Conservation (phyloP, 2,888 invertebrate species). For the Zaprionus obscuricornis region DNA sequence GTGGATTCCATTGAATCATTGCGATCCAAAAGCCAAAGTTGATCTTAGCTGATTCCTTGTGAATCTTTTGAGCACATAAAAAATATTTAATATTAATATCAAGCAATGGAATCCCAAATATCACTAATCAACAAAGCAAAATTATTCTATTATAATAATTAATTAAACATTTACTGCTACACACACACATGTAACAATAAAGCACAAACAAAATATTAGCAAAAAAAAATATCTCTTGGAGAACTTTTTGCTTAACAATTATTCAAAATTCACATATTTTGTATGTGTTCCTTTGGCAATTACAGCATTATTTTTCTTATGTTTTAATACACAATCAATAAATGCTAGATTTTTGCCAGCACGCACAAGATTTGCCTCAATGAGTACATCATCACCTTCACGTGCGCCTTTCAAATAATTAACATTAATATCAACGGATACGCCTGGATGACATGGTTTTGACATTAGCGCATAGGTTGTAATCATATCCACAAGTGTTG, state of each 20-base stretch:
- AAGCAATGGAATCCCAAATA: slow-evolving; percentile 16
- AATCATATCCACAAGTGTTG: slow-evolving; percentile 88
- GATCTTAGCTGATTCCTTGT: too few species aligned
- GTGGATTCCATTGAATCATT: slow-evolving; percentile 21
- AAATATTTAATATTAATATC: too few species aligned
- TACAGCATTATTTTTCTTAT: slow-evolving; percentile 88
- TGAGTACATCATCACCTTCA: slow-evolving; percentile 89
- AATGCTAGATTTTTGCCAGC: slow-evolving; percentile 92
- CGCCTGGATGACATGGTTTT: slow-evolving; percentile 87
- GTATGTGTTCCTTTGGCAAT: slow-evolving; percentile 93
- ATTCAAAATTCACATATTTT: slow-evolving; percentile 86
- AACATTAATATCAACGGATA: slow-evolving; percentile 92
- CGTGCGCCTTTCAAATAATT: slow-evolving; percentile 91
- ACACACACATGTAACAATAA: slow-evolving; percentile 75
- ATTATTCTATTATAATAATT: slow-evolving; percentile 48
- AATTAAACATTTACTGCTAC: slow-evolving; percentile 67
- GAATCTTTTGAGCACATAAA: too few species aligned
- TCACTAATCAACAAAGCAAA: slow-evolving; percentile 48
- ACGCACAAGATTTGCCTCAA: slow-evolving; percentile 90
- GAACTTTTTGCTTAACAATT: background rate
- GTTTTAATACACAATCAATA: slow-evolving; percentile 90
- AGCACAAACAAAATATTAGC: slow-evolving; percentile 69
- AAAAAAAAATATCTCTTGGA: slow-evolving; percentile 29
- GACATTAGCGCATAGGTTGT: slow-evolving; percentile 91
- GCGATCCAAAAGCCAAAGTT: background rate